Evolutionary conservation across 2,113 vertebrate species (phyloP).

Genomic region (Cromileptes altivelis): DNA sequence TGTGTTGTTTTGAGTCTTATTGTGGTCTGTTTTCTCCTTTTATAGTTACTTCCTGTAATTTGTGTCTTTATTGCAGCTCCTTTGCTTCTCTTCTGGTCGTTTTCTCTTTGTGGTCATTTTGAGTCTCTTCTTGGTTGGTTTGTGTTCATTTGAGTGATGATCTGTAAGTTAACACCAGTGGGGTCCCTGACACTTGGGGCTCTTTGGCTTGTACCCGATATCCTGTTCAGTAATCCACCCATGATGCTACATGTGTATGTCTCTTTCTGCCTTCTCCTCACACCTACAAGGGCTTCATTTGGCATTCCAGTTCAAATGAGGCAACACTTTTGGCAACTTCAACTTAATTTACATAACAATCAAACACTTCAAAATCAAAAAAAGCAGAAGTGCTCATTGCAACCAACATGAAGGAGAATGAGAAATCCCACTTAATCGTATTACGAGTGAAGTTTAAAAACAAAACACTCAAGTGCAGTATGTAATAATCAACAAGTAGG

Average conservation of each 20-base stretch:
- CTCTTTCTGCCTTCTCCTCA: conserved; percentile 13
- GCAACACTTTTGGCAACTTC: conserved; percentile 42
- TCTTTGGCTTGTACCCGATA: too few relatives aligned
- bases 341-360: conserved; percentile 53
- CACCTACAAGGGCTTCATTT: conserved; percentile 46
- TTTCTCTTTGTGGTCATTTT: too few relatives aligned
- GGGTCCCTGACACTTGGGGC: too few relatives aligned
- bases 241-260: background rate
- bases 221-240: too few relatives aligned
- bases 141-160: too few relatives aligned
- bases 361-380: conserved; percentile 4
- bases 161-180: too few relatives aligned
- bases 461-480: conserved; percentile 14
- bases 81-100: too few relatives aligned
- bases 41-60: too few relatives aligned
- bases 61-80: too few relatives aligned
- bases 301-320: conserved; percentile 28
- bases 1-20: too few relatives aligned
- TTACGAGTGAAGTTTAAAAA: conserved; percentile 22
- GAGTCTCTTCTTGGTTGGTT: too few relatives aligned
- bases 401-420: conserved; percentile 1
- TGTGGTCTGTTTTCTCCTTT: too few relatives aligned
- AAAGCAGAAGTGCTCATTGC: background rate
- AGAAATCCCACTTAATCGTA: background rate
- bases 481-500: conserved; percentile 15